phyloP scores from a whole-genome alignment of 2,113 vertebrate species.

The Plecotus auritus region DNA sequence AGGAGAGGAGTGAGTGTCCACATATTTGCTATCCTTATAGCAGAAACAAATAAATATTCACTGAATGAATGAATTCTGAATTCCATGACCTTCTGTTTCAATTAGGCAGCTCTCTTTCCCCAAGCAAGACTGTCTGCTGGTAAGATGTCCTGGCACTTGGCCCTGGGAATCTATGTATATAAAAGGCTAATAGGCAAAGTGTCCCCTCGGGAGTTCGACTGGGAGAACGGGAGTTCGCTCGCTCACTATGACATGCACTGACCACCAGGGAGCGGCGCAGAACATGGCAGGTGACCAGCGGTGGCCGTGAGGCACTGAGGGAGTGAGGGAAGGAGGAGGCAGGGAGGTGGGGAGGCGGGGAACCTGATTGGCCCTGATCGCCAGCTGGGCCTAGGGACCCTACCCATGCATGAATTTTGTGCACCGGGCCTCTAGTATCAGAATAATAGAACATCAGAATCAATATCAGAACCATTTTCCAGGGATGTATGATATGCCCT shows the following conservation, averaged over 20 bases:
- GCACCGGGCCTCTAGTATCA: not conserved
- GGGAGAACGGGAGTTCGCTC: too few relatives aligned
- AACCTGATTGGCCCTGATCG: too few relatives aligned
- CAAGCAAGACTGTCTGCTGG: not conserved
- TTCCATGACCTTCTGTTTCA: not conserved
- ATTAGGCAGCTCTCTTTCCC: not conserved
- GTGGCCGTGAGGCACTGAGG: too few relatives aligned
- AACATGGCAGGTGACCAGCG: too few relatives aligned
- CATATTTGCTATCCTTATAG: not conserved
- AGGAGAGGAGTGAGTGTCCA: not conserved
- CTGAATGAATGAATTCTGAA: not conserved
- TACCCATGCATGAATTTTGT: too few relatives aligned
- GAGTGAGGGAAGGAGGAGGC: too few relatives aligned
- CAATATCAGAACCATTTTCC: not conserved
- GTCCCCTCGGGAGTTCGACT: too few relatives aligned
- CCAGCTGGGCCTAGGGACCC: too few relatives aligned
- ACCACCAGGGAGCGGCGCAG: too few relatives aligned
- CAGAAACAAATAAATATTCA: not conserved
- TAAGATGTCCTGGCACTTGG: not conserved
- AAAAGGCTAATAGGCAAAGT: too few relatives aligned
- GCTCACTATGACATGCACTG: too few relatives aligned
- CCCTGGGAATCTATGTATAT: not conserved
- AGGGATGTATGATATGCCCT: not conserved
- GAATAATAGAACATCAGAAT: not conserved
- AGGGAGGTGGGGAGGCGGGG: too few relatives aligned